Evolutionary conservation across 1,140 invertebrate genomes (phyloP), one percentile per base, ranked within the genome.

Genomic region (Drosophila repleta): DNA sequence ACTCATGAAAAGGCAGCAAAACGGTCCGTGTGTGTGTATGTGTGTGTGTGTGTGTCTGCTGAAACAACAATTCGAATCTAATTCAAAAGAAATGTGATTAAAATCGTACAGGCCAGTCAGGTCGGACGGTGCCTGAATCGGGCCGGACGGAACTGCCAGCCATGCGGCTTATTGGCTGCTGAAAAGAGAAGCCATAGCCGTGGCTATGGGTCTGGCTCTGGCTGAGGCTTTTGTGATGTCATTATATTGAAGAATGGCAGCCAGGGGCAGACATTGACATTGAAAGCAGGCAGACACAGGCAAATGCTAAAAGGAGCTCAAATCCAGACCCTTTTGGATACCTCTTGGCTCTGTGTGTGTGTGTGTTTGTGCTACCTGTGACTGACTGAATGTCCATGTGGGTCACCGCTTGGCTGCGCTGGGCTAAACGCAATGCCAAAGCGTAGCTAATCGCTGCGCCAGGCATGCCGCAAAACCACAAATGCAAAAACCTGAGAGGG

Each of bases 1-100:
- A 85, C 82, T 85, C 82, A 85, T 85, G 82, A 87, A 85, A 87
- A 87, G 82, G 66, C 64, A 66, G 65, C 37, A 39, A 37, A 63
- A 17, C 39, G 15, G n/a, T 26, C 41, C 32, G 53, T 45, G 68
- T 69, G 60, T 61, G 69, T 35, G 52, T 39, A 48, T 49, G 63
- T 68, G 58, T 61, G 74, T 29, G 49, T 43, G n/a, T 56, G 37
- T 56, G 37, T 41, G 39, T 18, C 20, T 56, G 53, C 20, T 56
- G 55, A 57, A 52, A 52, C 49, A 52, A 57, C 55, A 85, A 79
- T 70, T 88, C 83, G 83, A 74, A 83, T 88, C 83, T 88, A 87
- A 88, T 87, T 87, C 82, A 87, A 83, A 83, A 79, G 83, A 88
- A 88, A 89, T 88, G 83, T 88, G 83, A 88, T 88, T 88, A 88